phyloP scores from a whole-genome alignment of 2,797 vertebrate genomes.

The Serranus cabrilla region DNA sequence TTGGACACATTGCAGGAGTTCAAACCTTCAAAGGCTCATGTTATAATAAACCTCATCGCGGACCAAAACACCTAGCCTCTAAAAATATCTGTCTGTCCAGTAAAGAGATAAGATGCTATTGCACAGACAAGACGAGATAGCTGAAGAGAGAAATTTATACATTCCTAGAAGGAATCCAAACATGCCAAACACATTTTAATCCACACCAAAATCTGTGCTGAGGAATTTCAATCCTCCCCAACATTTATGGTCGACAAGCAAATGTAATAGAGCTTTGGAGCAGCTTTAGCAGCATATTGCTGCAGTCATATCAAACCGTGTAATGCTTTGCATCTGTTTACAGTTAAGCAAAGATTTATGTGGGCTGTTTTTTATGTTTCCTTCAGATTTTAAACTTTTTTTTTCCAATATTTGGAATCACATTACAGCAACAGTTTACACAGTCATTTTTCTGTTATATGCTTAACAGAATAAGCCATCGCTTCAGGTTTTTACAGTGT shows the following conservation, averaged over 20 bases:
- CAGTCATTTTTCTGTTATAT: too few species aligned
- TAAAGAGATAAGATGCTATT: background rate
- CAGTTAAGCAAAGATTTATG: background rate
- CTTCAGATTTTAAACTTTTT: background rate
- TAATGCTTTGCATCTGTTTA: constrained; percentile 1
- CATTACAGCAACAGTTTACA: too few species aligned
- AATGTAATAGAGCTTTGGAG: constrained; percentile 44
- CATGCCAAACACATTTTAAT: constrained; percentile 55
- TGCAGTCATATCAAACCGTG: constrained; percentile 29
- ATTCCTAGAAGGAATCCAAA: constrained; percentile 67
- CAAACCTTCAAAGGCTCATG: background rate
- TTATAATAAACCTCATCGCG: too few species aligned
- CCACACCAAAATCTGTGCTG: constrained; percentile 55
- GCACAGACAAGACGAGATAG: background rate
- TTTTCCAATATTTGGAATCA: too few species aligned
- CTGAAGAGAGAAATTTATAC: constrained; percentile 23
- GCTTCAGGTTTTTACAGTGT: too few species aligned
- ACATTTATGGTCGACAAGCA: constrained; percentile 44
- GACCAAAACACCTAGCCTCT: background rate
- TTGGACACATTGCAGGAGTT: background rate
- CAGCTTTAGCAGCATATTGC: constrained; percentile 24
- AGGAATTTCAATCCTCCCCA: constrained; percentile 52
- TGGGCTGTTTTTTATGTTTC: background rate
- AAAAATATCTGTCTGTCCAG: background rate
- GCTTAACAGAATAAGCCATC: too few species aligned